Base-by-base conservation (phyloP, 2,113 vertebrate genomes). In the Ciconia boyciana region DNA sequence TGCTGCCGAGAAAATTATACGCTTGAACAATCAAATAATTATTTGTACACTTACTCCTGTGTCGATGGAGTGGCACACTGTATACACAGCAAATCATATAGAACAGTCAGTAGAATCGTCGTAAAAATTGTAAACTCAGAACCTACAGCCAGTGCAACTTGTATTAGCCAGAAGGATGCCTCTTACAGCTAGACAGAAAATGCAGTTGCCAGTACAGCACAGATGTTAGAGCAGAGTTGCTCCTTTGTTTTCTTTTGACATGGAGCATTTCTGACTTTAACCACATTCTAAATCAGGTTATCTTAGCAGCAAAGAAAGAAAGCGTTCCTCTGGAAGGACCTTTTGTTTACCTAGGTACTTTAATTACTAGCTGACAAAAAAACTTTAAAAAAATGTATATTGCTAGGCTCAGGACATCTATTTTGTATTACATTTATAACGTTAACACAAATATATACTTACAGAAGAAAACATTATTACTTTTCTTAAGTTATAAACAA, bases 1-100 rank as follows among this genome's bases (percentile, higher is more conserved):
- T 96, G 55, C 70, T 87, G 31, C 74, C 3, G 7, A 97, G 94
- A 84, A 97, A 98, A 98, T 94, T 22, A 94, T 83, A 92, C 2
- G 49, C 95, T 96, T 93, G 64, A 97, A 97, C 54, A 97, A 97
- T 96, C 93, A 97, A 97, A 96, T 93, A 89, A 94, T 86, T 97
- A 93, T 97, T 95, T 97, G 66, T 90, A 94, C 72, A 29, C 57
- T 96, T 90, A 71, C 36, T 90, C 77, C 43, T 78, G 66, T 75
- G 69, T 39, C 8, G 9, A 57, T 60, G 83, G 55, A 96, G 51
- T 51, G 70, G 65, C 68, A 96, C 16, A 48, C 36, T 68, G n/a
- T 54, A 84, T 36, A 64, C 31, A 54, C 54, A 94, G 83, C 31
- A 97, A 94, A 91, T 84, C 66, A 68, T 28, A 96, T 2, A 41